A percentile compares a stretch with the other conserved stretches of the same genome.
Conservation (phyloP, 2,113 vertebrate species). For the Aramus guarauna region DNA sequence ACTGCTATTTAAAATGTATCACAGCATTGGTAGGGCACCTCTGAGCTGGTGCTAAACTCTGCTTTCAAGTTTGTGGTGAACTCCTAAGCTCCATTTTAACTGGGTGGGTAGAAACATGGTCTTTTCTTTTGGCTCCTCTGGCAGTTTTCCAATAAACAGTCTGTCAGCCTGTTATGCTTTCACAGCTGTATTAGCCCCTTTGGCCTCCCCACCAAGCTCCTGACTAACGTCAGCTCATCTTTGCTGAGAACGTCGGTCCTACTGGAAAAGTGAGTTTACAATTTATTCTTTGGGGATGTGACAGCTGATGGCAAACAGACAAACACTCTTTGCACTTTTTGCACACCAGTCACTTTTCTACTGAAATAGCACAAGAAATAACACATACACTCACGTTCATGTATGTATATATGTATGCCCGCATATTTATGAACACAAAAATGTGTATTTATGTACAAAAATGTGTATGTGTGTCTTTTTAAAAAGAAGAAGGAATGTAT, state of each 20-base stretch:
- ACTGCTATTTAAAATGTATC: neutral
- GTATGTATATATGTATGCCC: neutral
- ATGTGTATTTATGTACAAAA: neutral
- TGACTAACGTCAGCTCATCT: neutral
- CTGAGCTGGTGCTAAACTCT: neutral
- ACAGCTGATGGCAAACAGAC: neutral
- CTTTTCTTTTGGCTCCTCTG: slow-evolving; percentile 19
- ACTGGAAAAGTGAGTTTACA: slow-evolving; percentile 22
- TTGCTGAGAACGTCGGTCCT: neutral
- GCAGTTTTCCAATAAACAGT: slow-evolving; percentile 29
- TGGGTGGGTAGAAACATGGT: neutral
- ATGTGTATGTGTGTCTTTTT: neutral
- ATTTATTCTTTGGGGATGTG: neutral
- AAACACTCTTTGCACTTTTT: neutral
- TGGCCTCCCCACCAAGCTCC: slow-evolving; percentile 9
- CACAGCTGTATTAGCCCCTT: slow-evolving; percentile 29
- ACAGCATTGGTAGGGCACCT: neutral
- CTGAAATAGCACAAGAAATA: neutral
- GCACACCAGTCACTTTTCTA: neutral
- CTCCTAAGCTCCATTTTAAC: neutral
- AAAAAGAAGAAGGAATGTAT: neutral
- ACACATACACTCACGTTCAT: neutral
- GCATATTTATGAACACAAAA: neutral
- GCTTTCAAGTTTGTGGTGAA: neutral
- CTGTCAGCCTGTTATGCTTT: slow-evolving; percentile 29